phyloP scores from a whole-genome alignment of 1,140 invertebrate species.

The Zaprionus tsacasi region DNA sequence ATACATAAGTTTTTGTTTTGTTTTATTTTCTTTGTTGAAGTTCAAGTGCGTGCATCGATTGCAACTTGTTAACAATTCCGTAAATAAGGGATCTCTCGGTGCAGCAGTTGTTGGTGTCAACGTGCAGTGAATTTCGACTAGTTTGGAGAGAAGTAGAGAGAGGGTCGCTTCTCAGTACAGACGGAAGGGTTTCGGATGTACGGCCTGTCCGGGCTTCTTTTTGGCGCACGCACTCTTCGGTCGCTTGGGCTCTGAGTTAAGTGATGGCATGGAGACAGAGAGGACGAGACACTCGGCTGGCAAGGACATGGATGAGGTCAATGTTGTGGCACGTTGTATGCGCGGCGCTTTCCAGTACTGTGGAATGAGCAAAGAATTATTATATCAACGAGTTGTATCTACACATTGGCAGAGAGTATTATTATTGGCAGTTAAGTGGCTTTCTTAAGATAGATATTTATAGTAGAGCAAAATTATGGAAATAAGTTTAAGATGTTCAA shows the following conservation, averaged over 20 bases:
- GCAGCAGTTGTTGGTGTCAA: constrained; percentile 49
- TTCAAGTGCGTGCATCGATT: constrained; percentile 61
- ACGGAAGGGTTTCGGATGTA: constrained; percentile 82
- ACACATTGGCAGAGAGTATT: constrained; percentile 1
- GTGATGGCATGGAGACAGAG: constrained; percentile 83
- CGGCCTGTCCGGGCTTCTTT: constrained; percentile 75
- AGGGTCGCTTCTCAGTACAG: constrained; percentile 61
- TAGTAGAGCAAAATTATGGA: constrained; percentile 4
- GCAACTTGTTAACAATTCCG: constrained; percentile 64
- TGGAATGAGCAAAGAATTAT: constrained; percentile 10
- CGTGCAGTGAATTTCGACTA: constrained; percentile 29
- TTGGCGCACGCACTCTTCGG: constrained; percentile 81
- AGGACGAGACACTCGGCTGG: constrained; percentile 83
- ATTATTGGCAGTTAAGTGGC: neutral
- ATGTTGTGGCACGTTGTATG: constrained; percentile 78
- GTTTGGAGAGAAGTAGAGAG: neutral
- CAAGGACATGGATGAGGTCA: constrained; percentile 83
- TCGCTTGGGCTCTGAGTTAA: constrained; percentile 75
- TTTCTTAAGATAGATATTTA: neutral
- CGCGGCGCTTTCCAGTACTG: constrained; percentile 81
- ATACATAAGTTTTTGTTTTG: constrained; percentile 32
- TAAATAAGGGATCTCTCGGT: constrained; percentile 55
- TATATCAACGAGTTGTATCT: neutral
- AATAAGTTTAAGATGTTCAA: constrained; percentile 47
- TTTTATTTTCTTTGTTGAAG: neutral